Conservation (phyloP, 2,888 invertebrate species). For the Brenthis hecate region DNA sequence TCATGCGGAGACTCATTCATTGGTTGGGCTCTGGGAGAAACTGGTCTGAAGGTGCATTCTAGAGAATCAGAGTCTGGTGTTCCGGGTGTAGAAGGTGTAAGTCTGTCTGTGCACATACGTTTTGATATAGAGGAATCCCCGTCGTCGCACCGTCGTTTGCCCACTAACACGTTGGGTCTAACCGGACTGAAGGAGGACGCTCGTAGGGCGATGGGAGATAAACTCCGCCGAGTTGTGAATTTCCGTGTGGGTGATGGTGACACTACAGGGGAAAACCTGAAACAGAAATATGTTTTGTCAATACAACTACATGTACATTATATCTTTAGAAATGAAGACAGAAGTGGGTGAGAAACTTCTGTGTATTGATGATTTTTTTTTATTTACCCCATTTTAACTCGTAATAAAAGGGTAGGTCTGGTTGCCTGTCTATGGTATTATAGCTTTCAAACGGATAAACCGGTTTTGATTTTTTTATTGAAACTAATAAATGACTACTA, state of each 20-base stretch:
- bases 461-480: too few species aligned
- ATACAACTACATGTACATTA: too few species aligned
- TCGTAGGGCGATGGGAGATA: constrained; percentile 93
- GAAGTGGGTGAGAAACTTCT: too few species aligned
- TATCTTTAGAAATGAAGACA: too few species aligned
- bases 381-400: too few species aligned
- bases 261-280: constrained; percentile 82
- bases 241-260: constrained; percentile 94
- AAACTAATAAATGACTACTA: too few species aligned
- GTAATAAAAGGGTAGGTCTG: too few species aligned
- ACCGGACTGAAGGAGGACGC: constrained; percentile 88
- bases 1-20: constrained; percentile 60
- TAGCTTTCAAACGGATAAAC: too few species aligned
- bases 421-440: too few species aligned
- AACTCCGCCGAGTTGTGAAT: constrained; percentile 90
- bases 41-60: constrained; percentile 78
- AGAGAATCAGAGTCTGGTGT: constrained; percentile 75
- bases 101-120: constrained; percentile 68
- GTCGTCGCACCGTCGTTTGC: constrained; percentile 85
- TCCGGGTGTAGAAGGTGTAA: constrained; percentile 69
- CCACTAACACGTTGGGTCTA: constrained; percentile 74
- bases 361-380: too few species aligned
- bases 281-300: not conserved
- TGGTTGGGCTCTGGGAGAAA: constrained; percentile 68
- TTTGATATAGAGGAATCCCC: constrained; percentile 78